Evolutionary conservation across 2,113 vertebrate species (phyloP).

Genomic region (Platysteira castanea): DNA sequence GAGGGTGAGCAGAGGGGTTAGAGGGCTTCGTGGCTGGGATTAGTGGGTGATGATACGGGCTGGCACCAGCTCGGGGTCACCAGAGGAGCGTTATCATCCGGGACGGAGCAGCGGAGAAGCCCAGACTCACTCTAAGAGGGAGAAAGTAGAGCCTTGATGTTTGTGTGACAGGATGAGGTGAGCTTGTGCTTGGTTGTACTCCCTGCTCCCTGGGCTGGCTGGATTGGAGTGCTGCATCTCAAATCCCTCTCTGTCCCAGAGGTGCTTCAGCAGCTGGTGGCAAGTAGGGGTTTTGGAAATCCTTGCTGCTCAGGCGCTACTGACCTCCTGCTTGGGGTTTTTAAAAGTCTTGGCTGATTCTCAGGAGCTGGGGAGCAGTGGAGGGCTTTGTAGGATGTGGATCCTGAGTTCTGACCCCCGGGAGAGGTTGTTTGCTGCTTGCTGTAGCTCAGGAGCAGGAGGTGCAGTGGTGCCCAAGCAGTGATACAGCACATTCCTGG

Average conservation of each 20-base stretch:
- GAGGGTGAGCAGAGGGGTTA: background rate
- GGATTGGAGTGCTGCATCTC: background rate
- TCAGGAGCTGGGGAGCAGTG: background rate
- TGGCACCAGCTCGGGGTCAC: accelerated
- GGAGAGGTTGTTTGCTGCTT: background rate
- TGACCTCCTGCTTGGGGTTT: background rate
- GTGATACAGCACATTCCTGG: accelerated
- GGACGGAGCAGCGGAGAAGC: accelerated
- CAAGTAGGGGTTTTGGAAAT: background rate
- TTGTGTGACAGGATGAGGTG: background rate
- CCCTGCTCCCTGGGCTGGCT: background rate
- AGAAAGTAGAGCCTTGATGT: background rate
- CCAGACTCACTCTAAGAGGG: background rate
- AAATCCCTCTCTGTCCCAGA: background rate
- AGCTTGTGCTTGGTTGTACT: background rate
- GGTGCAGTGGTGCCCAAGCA: background rate
- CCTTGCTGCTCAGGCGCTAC: background rate
- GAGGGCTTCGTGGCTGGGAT: background rate
- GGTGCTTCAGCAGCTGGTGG: background rate
- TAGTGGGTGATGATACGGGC: accelerated
- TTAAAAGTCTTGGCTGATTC: background rate
- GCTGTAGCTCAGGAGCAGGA: background rate
- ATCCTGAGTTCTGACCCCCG: accelerated
- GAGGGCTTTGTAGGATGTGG: background rate
- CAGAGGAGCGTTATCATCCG: accelerated